Conservation (phyloP, 2,888 invertebrate genomes). For the Acleris emargana region DNA sequence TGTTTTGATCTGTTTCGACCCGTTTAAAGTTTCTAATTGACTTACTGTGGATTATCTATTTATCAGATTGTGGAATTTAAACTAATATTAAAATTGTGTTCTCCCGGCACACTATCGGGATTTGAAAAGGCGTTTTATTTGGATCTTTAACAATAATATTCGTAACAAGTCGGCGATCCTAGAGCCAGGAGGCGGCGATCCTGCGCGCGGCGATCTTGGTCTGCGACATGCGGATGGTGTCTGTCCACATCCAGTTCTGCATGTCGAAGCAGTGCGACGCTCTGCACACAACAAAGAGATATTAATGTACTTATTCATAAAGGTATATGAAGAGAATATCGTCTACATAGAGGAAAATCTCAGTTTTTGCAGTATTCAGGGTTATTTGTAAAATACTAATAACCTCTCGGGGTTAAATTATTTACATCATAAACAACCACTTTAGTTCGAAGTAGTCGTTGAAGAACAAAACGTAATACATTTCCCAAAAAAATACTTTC, state of each 20-base stretch:
- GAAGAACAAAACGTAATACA: no score
- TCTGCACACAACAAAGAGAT: conserved; percentile 47
- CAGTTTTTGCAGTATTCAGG: no score
- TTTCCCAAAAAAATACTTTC: no score
- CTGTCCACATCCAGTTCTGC: conserved; percentile 60
- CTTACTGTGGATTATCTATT: conserved; percentile 74
- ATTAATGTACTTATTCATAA: neutral
- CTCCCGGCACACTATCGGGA: conserved; percentile 63
- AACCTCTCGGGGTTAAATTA: no score
- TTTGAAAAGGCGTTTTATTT: conserved; percentile 57
- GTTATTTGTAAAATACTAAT: no score
- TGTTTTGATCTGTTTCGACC: conserved; percentile 74
- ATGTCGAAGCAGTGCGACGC: conserved; percentile 79
- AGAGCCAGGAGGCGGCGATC: conserved; percentile 66
- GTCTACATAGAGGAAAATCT: no score
- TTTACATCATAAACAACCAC: no score
- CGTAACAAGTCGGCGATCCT: neutral
- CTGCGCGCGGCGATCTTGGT: conserved; percentile 64
- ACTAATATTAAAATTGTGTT: conserved; percentile 74
- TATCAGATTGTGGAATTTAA: conserved; percentile 79
- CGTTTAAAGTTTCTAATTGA: conserved; percentile 69
- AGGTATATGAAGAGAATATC: no score
- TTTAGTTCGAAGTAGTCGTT: no score
- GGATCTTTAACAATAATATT: conserved; percentile 22
- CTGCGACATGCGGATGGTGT: conserved; percentile 70